Evolutionary conservation across 2,797 vertebrate species (phyloP).

Genomic region (Fundulus diaphanus): DNA sequence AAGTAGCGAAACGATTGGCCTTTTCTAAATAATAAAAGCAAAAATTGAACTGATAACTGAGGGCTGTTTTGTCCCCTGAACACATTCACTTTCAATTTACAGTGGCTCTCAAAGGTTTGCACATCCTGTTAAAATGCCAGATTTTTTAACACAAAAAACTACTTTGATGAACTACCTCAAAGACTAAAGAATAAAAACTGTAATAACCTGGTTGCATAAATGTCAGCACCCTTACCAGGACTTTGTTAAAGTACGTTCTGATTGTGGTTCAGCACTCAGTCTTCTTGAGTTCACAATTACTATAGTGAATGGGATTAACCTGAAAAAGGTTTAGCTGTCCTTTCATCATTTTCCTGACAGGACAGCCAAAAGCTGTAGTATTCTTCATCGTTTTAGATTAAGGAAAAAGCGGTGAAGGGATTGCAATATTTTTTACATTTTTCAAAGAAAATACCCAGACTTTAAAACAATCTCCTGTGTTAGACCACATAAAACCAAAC

Average conservation of each 20-base stretch:
- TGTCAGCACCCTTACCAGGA: neutral
- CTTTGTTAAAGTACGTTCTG: neutral
- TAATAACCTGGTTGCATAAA: neutral
- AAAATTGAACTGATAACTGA: neutral
- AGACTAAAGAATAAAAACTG: neutral
- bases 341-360: neutral
- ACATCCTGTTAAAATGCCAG: neutral
- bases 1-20: slow-evolving; percentile 13
- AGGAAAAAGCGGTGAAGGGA: neutral
- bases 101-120: neutral
- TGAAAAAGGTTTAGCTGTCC: neutral
- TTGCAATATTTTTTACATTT: too few species aligned
- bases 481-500: neutral
- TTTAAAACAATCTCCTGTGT: neutral
- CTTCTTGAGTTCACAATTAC: too few species aligned
- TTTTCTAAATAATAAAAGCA: neutral
- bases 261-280: neutral
- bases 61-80: slow-evolving; percentile 23
- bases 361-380: neutral
- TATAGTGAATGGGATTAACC: neutral
- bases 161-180: neutral
- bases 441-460: neutral
- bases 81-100: neutral
- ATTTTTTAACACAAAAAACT: neutral
- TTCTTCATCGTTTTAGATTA: neutral